Conservation (phyloP, 2,888 invertebrate genomes). For the Drosophila neotestacea region DNA sequence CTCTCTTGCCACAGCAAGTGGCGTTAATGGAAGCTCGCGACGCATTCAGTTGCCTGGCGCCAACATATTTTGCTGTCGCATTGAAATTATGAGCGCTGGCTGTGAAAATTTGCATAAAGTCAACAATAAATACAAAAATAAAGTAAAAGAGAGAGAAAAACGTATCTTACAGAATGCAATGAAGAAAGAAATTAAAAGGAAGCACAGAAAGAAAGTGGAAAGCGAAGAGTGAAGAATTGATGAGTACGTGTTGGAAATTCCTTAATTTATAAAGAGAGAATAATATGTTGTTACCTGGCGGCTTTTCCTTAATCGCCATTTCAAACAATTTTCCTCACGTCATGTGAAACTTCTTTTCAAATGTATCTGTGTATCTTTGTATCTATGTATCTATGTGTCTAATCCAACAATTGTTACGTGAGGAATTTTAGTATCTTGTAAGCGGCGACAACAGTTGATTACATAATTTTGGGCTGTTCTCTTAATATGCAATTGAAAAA, state of each 20-base stretch:
- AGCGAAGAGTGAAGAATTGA: conserved; percentile 56
- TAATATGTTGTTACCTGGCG: conserved; percentile 52
- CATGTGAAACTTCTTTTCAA: conserved; percentile 56
- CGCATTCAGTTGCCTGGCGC: conserved; percentile 54
- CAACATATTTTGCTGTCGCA: conserved; percentile 77
- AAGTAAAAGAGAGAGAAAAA: conserved; percentile 18
- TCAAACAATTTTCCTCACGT: conserved; percentile 61
- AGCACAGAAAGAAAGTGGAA: conserved; percentile 54
- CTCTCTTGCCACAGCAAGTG: not conserved
- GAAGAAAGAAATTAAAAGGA: conserved; percentile 5
- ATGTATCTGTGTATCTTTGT: not conserved
- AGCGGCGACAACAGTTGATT: conserved; percentile 64
- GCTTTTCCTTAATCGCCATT: conserved; percentile 29
- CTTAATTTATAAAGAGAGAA: conserved; percentile 49
- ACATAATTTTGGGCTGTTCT: conserved; percentile 51
- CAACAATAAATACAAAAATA: conserved; percentile 24
- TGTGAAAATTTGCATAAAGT: conserved; percentile 72
- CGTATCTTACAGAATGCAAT: conserved; percentile 41
- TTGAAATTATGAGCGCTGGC: conserved; percentile 71
- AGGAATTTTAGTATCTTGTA: conserved; percentile 44
- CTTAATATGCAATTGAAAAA: conserved; percentile 39
- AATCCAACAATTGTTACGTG: conserved; percentile 28
- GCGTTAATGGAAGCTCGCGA: conserved; percentile 62
- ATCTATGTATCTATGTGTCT: not conserved
- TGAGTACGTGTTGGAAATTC: conserved; percentile 71